These are phyloP conservation scores for Acronicta psi DNA, from an alignment of 2,888 invertebrate species.

Conservation along the genomic window DNA sequence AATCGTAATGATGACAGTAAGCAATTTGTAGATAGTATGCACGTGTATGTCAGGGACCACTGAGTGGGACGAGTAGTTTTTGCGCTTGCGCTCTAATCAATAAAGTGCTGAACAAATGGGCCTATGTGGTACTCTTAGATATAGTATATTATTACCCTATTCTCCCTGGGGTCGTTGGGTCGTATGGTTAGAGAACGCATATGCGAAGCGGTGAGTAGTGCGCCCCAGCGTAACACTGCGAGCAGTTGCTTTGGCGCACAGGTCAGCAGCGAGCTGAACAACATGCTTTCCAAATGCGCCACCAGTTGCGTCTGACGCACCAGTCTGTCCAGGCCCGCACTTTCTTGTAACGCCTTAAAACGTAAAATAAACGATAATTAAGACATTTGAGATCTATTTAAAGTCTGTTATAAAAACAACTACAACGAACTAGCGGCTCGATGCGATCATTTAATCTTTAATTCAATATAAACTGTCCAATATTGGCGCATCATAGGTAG, in stretches of 20 bases:
- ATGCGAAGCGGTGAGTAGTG: constrained; percentile 93
- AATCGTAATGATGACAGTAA: constrained; percentile 51
- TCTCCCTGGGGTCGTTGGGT: constrained; percentile 95
- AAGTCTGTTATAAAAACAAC: no score
- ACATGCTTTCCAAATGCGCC: constrained; percentile 94
- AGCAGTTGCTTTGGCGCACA: constrained; percentile 91
- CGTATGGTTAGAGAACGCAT: constrained; percentile 93
- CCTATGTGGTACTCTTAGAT: no score
- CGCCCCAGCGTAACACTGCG: constrained; percentile 91
- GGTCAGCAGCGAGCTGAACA: constrained; percentile 93
- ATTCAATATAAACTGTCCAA: no score
- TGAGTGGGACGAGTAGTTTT: no score
- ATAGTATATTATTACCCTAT: constrained; percentile 78
- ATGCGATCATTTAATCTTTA: background rate
- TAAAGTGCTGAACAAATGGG: no score
- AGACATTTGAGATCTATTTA: background rate
- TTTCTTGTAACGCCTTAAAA: constrained; percentile 92
- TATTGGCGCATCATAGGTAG: no score
- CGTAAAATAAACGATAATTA: background rate
- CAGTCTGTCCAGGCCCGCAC: constrained; percentile 93
- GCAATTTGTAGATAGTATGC: no score
- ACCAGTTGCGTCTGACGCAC: constrained; percentile 95
- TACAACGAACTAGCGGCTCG: no score
- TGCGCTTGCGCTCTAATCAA: no score
- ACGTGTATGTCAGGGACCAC: no score